These are phyloP conservation scores for Trogon surrucura DNA, from an alignment of 2,113 vertebrate species.

Conservation along the genomic window DNA sequence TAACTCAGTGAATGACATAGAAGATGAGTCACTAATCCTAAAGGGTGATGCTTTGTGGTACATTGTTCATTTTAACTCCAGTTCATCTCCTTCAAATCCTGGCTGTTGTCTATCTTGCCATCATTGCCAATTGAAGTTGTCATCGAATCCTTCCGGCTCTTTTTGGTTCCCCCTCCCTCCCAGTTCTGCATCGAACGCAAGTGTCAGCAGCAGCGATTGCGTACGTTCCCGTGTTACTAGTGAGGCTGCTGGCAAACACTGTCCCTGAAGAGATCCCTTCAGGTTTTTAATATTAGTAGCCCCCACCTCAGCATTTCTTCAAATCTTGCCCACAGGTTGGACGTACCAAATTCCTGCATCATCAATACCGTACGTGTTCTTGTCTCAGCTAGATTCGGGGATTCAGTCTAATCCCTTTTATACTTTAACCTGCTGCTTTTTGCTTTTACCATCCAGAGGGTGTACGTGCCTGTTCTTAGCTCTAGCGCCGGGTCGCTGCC, in stretches of 20 bases:
- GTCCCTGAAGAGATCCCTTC: not conserved
- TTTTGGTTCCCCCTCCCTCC: fast-evolving
- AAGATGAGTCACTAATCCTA: not conserved
- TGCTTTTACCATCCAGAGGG: not conserved
- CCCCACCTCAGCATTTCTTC: not conserved
- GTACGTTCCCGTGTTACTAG: not conserved
- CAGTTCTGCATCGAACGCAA: not conserved
- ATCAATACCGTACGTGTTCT: not conserved
- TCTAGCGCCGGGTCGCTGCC: not conserved
- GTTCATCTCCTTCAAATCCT: not conserved
- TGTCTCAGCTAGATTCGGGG: not conserved
- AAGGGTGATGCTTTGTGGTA: not conserved
- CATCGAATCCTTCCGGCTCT: not conserved
- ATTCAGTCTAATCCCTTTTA: not conserved
- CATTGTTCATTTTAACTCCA: not conserved
- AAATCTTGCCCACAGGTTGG: not conserved
- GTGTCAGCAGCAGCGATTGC: not conserved
- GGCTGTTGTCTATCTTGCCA: not conserved
- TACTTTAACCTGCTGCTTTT: not conserved
- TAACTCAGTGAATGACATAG: not conserved
- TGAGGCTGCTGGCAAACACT: not conserved
- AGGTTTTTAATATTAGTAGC: not conserved
- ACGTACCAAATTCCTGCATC: not conserved
- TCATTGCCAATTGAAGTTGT: not conserved
- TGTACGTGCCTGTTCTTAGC: fast-evolving